These are phyloP conservation scores for Nephrotoma appendiculata DNA, from an alignment of 2,888 invertebrate genomes.

Conservation along the genomic window DNA sequence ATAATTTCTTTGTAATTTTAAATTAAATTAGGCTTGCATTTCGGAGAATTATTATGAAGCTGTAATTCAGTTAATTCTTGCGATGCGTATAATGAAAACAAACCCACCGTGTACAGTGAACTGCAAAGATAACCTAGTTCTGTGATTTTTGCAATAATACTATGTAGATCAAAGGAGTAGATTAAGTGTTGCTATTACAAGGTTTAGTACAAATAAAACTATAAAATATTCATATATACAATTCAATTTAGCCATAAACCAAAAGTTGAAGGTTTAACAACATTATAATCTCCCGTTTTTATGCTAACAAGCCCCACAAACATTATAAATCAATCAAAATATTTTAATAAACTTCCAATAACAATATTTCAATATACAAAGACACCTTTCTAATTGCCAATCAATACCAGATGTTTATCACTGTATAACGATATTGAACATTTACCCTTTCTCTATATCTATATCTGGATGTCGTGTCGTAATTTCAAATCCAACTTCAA, in stretches of 20 bases:
- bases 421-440: not conserved
- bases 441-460: not conserved
- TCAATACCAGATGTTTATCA: not conserved
- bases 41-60: no score
- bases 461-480: not conserved
- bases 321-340: not conserved
- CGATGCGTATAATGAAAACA: no score
- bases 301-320: not conserved
- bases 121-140: no score
- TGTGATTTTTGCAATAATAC: no score
- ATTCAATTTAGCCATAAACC: not conserved
- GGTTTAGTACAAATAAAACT: no score
- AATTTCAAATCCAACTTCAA: not conserved
- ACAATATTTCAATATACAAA: not conserved
- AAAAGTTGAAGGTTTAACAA: not conserved
- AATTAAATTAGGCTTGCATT: no score
- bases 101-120: no score
- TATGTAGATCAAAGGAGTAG: no score
- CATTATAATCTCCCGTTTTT: not conserved
- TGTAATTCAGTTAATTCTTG: no score
- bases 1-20: no score
- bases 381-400: not conserved
- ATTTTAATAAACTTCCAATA: not conserved
- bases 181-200: no score
- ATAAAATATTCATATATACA: not conserved